These are phyloP conservation scores for Vidua macroura DNA, from an alignment of 2,113 vertebrate genomes.

Conservation along the genomic window DNA sequence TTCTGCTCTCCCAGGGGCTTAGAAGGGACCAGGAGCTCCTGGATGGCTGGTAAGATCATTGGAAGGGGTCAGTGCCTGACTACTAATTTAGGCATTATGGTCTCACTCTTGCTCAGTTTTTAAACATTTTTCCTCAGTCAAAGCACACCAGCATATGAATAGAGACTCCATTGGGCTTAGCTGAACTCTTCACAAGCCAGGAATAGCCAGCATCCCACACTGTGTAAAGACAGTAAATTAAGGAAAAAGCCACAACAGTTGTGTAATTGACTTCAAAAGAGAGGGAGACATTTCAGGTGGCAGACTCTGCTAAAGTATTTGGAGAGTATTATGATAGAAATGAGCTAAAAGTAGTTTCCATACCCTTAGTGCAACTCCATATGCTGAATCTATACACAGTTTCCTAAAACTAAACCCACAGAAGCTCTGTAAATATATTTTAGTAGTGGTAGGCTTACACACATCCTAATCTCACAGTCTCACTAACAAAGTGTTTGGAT, in stretches of 20 bases:
- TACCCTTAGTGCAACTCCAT: neutral
- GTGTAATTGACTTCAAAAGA: neutral
- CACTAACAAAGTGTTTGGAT: conserved; percentile 29
- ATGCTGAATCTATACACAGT: neutral
- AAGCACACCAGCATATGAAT: neutral
- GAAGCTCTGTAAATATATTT: neutral
- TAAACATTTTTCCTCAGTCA: conserved; percentile 5
- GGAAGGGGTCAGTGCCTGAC: neutral
- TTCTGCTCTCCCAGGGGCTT: neutral
- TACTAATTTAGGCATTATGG: neutral
- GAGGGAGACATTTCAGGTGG: neutral
- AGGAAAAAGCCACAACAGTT: neutral
- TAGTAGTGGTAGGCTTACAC: neutral
- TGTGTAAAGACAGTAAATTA: neutral
- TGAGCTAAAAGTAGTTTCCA: neutral
- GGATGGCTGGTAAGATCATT: neutral
- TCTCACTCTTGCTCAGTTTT: neutral
- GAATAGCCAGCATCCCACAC: neutral
- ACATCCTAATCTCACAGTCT: neutral
- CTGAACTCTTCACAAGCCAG: neutral
- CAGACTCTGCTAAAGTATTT: neutral
- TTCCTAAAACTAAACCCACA: neutral
- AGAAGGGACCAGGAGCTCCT: neutral
- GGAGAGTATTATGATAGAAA: neutral
- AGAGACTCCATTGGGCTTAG: neutral